Percentiles rank a stretch among this genome's conserved stretches.
phyloP scores from a whole-genome alignment of 2,797 vertebrate species.

The Macropodus opercularis region DNA sequence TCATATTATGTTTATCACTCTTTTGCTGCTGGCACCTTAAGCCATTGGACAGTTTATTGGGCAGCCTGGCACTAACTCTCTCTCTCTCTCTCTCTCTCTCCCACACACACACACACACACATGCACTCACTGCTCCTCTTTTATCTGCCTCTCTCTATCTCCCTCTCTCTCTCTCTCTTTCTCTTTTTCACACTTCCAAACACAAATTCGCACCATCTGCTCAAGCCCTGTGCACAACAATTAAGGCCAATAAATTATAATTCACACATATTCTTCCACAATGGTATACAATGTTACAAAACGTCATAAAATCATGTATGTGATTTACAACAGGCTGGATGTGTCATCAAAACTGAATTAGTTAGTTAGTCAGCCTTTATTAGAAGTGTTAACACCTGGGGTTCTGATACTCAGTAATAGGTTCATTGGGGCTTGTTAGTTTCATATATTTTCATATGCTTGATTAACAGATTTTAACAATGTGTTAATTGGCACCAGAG shows the following conservation, averaged over 20 bases:
- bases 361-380: too few species aligned
- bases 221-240: neutral
- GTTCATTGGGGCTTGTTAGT: neutral
- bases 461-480: neutral
- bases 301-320: neutral
- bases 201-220: constrained; percentile 13
- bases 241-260: neutral
- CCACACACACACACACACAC: neutral
- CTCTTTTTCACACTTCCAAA: neutral
- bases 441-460: too few species aligned
- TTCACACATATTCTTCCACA: neutral
- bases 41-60: constrained; percentile 23
- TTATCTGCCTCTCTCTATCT: neutral
- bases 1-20: constrained; percentile 39
- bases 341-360: too few species aligned
- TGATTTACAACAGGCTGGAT: too few species aligned
- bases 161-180: neutral
- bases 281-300: neutral
- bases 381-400: neutral
- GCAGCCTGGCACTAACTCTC: too few species aligned
- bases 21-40: constrained; percentile 33
- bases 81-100: too few species aligned
- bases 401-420: neutral
- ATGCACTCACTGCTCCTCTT: constrained; percentile 5
- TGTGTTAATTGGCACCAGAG: neutral